Base-by-base conservation (phyloP, 2,888 invertebrate genomes). In the Epistrophella euchroma region DNA sequence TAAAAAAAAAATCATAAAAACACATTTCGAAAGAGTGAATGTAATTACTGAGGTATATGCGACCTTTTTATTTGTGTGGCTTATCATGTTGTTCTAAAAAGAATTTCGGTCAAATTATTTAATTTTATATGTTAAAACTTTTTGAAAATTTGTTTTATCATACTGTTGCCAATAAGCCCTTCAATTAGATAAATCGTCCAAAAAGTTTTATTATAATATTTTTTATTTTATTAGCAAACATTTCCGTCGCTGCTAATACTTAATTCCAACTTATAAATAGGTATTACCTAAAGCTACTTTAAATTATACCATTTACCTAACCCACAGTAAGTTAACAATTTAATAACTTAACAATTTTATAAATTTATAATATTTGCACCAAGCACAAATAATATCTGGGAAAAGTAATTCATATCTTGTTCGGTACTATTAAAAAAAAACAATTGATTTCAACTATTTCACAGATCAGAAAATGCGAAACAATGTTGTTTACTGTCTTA, bases 391-490 rank as follows among this genome's bases (percentile, higher is more conserved):
- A 17, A 32, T 32, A 17, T 7, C 17, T 43, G 62, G 73, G 70
- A 50, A 43, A 66, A 25, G 40, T 50, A 79, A 15, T 66, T 28
- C 19, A n/a, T 64, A 35, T 13, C 11, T 56, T 47, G 40, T 40
- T 17, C n/a, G 50, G 13, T 43, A 32, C 68, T 52, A 55, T 37
- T 60, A 64, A 56, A 35, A 58, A 52, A 58, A 66, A 43, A 15
- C 40, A 37, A 58, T 73, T 45, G 9, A 72, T 86, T 86, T 73
- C 9, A 70, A 77, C 37, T 86, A 47, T 37, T 86, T 71, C 70
- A 71, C 86, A 86, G 86, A 71, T 82, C 86, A 70, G 64, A 77
- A 64, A 50, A 62, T 71, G 47, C 47, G 40, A 86, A 77, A 64
- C 70, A 82, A 74, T 82, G 82, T 86, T 86, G 85, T 58, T 19